Conservation (phyloP, 2,113 vertebrate species). For the Apus apus region DNA sequence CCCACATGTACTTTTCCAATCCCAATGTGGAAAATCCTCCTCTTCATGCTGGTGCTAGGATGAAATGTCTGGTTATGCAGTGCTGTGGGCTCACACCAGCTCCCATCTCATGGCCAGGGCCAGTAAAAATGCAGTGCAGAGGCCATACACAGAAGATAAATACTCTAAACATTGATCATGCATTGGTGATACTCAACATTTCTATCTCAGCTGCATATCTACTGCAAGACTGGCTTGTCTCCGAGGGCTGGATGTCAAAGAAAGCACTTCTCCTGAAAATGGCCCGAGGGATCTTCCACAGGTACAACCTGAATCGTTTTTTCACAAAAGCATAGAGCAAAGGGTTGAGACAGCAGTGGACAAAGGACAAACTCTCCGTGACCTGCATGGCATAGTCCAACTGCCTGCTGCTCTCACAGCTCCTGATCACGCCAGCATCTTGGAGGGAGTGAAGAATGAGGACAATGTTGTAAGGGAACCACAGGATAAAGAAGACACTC, state of each 20-base stretch:
- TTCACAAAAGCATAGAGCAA: conserved; percentile 75
- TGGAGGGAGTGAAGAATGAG: conserved; percentile 76
- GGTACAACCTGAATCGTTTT: conserved; percentile 40
- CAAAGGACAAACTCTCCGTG: conserved; percentile 79
- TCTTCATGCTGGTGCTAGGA: accelerated
- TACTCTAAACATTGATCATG: background rate
- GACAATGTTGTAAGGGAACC: conserved; percentile 79
- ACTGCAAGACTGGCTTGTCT: conserved; percentile 24
- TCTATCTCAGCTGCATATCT: conserved; percentile 2
- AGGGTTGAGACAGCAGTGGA: conserved; percentile 79
- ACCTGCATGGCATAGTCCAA: conserved; percentile 78
- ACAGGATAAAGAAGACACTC: conserved; percentile 76
- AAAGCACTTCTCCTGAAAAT: background rate
- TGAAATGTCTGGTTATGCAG: background rate
- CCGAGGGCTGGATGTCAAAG: conserved; percentile 3
- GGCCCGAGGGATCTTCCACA: conserved; percentile 44
- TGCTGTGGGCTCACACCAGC: background rate
- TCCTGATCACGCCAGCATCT: conserved; percentile 62
- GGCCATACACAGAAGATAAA: accelerated
- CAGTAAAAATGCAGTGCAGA: background rate
- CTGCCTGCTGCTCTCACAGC: conserved; percentile 64
- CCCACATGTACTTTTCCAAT: accelerated
- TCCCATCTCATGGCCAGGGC: background rate
- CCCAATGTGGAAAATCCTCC: background rate
- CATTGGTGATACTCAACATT: background rate